These are phyloP conservation scores for Orthonevra nobilis DNA, from an alignment of 2,888 invertebrate species.

Conservation along the genomic window DNA sequence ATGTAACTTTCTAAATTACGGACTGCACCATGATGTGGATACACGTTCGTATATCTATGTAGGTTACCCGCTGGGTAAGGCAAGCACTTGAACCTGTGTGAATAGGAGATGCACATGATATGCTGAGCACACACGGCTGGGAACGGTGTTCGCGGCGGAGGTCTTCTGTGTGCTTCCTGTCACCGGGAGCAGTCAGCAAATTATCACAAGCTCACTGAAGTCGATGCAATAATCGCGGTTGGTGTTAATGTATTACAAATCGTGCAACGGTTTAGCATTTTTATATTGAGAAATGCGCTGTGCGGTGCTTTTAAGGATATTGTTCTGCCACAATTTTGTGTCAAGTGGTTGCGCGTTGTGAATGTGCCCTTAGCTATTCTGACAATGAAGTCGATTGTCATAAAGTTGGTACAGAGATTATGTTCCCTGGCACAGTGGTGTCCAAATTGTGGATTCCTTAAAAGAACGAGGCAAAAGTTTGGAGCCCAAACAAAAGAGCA, in stretches of 20 bases:
- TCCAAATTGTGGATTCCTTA: no score
- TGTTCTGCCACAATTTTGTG: slow-evolving; percentile 57
- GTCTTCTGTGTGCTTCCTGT: slow-evolving; percentile 9
- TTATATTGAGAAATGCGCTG: slow-evolving; percentile 62
- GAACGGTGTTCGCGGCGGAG: slow-evolving; percentile 2
- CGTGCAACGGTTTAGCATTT: slow-evolving; percentile 64
- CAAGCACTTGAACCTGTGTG: slow-evolving; percentile 34
- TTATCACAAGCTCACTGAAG: slow-evolving; percentile 38
- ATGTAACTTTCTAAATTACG: slow-evolving; percentile 56
- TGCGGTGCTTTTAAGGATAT: slow-evolving; percentile 63
- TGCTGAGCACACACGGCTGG: slow-evolving; percentile 1
- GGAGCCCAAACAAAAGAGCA: no score
- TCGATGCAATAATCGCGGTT: slow-evolving; percentile 33
- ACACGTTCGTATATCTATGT: neutral
- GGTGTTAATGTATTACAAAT: slow-evolving; percentile 68
- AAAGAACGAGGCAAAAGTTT: no score
- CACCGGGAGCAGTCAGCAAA: slow-evolving; percentile 64
- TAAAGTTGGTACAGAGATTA: no score
- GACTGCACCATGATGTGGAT: neutral
- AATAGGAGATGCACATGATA: no score
- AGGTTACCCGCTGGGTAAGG: slow-evolving; percentile 8
- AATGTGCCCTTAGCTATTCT: no score
- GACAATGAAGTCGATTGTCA: no score
- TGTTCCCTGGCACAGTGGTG: no score
- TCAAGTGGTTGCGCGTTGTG: slow-evolving; percentile 44